Evolutionary conservation across 2,888 invertebrate species (phyloP), one percentile per base, ranked within the genome.

Genomic region (Leuctra nigra): DNA sequence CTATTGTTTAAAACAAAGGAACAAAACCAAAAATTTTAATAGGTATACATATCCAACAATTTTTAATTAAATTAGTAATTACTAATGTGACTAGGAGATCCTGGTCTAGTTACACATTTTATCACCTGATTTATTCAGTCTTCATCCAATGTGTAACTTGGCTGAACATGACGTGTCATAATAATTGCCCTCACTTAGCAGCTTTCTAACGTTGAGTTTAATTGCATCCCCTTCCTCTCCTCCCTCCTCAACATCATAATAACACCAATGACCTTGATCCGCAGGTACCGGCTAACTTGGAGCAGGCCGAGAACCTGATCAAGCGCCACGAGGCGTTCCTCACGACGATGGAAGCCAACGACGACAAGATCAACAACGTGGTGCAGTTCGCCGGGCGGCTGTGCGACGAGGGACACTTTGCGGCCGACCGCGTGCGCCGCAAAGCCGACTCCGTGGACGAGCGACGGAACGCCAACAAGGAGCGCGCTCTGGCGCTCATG

Each of bases 291-390:
- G 74, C 79, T 18, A 93, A 91, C 70, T 77, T 99, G 65, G 99
- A 99, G 72, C 95, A 97, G 71, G 99, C 97, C 24, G 99, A 99
- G 73, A 94, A 94, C 71, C 80, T 90, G 69, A 86, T 98, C 69
- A 99, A 99, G 74, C 87, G 95, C 48, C 96, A 99, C 75, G 98
- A 99, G 72, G 95, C 97, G 1, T 98, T 99, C 83, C 85, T 98
- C 67, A 98, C 98, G 1, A 98, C 98, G 3, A 96, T 99, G 95
- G 98, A 99, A 72, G 99, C 99, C 13, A 99, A 99, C 75, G 99
- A 99, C 72, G 99, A 99, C 71, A 99, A 99, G 76, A 92, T 99
- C 70, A 96, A 97, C 72, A 89, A 89, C 1, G 91, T 99, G 41
- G 88, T 95, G 1, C 91, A 93, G 71, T 97, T 97, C 71, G 95